These are phyloP conservation scores for Porites lutea DNA, from an alignment of 64 coral and sea anemone genomes.

Conservation along the genomic window DNA sequence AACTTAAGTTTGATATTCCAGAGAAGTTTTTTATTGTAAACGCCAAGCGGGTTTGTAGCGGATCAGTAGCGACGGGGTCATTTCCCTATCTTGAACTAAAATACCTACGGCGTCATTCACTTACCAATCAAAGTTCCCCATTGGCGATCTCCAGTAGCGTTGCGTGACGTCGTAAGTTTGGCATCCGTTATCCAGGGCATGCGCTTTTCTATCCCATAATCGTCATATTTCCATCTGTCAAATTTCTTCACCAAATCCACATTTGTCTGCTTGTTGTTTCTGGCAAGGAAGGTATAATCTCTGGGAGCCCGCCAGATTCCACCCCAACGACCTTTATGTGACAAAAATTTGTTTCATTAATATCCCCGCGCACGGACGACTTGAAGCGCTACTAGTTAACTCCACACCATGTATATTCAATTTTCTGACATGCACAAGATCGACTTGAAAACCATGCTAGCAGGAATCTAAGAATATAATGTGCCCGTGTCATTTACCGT, in stretches of 20 bases:
- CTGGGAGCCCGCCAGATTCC: constrained; percentile 65
- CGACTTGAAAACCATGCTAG: no score
- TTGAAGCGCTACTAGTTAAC: no score
- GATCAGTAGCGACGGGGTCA: no score
- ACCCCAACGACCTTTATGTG: constrained; percentile 59
- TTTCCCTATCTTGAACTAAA: no score
- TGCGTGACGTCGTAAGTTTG: constrained; percentile 58
- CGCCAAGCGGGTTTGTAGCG: no score
- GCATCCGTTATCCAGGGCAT: constrained; percentile 74
- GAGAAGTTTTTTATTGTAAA: no score
- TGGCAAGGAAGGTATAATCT: constrained; percentile 47
- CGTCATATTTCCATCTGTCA: constrained; percentile 66
- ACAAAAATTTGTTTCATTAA: background rate
- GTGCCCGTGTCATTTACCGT: background rate
- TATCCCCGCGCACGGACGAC: no score
- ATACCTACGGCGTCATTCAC: no score
- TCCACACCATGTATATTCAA: no score
- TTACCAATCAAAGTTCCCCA: constrained; percentile 40
- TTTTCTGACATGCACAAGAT: no score
- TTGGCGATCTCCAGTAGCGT: constrained; percentile 30
- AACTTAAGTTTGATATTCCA: no score
- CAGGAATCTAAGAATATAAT: background rate
- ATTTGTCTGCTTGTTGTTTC: constrained; percentile 60
- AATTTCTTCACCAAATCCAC: constrained; percentile 57
- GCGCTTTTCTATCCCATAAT: constrained; percentile 66